These are phyloP conservation scores for Leguminivora glycinivorella DNA, from an alignment of 1,140 invertebrate genomes.

Conservation along the genomic window DNA sequence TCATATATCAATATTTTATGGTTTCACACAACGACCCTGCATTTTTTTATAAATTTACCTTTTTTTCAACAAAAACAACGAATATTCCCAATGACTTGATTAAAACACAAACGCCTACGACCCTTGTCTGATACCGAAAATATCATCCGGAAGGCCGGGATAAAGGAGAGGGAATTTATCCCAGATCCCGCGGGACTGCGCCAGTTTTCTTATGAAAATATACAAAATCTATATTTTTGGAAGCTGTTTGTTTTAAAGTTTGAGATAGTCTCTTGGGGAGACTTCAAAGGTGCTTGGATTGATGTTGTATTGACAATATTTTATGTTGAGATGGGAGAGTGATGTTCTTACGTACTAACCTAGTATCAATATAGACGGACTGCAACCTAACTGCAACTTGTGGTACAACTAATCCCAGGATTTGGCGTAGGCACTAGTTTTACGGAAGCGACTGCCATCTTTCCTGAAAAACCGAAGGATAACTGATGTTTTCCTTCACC, in stretches of 20 bases:
- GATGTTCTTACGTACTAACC: too few species aligned
- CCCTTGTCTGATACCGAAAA: conserved; percentile 1
- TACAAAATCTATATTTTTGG: conserved; percentile 39
- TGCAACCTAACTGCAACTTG: too few species aligned
- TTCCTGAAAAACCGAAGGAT: too few species aligned
- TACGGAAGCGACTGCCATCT: too few species aligned
- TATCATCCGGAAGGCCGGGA: conserved; percentile 37
- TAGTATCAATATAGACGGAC: too few species aligned
- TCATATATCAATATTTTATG: too few species aligned
- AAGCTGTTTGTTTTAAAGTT: conserved; percentile 46
- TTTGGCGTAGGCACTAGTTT: too few species aligned
- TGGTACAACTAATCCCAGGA: too few species aligned
- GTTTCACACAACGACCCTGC: too few species aligned
- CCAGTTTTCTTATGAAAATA: conserved; percentile 44
- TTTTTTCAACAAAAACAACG: not conserved
- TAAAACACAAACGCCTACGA: not conserved
- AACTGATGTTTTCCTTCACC: too few species aligned
- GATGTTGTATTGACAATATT: not conserved
- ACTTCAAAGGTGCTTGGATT: not conserved
- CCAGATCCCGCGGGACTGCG: conserved; percentile 36
- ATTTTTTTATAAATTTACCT: not conserved
- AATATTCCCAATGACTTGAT: conserved; percentile 5
- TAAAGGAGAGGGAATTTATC: conserved; percentile 49
- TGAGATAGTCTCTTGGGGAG: not conserved
- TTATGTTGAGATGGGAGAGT: not conserved